A percentile compares a stretch with the other conserved stretches of the same genome.
Evolutionary conservation across 2,797 vertebrate genomes (phyloP).

Genomic region (Sebastes trivittatus): DNA sequence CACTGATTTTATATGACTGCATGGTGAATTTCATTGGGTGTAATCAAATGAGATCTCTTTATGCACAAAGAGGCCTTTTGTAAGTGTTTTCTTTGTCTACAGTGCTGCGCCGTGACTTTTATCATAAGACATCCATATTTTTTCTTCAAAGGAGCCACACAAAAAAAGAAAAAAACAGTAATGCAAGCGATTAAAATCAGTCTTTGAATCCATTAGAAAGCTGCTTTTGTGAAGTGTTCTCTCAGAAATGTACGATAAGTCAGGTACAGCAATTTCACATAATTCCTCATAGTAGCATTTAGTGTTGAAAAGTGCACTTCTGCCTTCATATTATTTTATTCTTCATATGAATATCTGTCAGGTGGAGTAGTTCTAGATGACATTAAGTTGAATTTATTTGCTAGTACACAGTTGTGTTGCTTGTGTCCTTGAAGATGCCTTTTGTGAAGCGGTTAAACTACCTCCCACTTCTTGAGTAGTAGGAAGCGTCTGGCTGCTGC

Average conservation of each 20-base stretch:
- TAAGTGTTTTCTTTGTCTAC: neutral
- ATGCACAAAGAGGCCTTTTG: neutral
- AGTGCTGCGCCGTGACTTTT: neutral
- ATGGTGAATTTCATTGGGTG: neutral
- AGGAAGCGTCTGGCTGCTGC: neutral
- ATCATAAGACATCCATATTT: neutral
- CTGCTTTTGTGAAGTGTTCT: constrained; percentile 10
- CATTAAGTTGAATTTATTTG: constrained; percentile 13
- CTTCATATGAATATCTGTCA: neutral
- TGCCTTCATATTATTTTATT: neutral
- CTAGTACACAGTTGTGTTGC: neutral
- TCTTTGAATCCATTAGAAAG: neutral
- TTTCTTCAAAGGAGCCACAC: neutral
- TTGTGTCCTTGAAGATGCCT: constrained; percentile 29
- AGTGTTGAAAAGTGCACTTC: neutral
- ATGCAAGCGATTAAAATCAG: neutral
- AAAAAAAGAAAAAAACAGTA: neutral
- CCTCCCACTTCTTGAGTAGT: neutral
- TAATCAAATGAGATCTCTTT: neutral
- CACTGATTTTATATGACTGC: neutral
- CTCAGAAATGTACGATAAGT: neutral
- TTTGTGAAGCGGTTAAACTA: neutral
- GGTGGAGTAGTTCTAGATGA: neutral
- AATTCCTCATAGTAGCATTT: neutral
- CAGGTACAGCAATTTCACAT: constrained; percentile 9